Evolutionary conservation across 2,888 invertebrate genomes (phyloP).

Genomic region (Meghimatium bilineatum): DNA sequence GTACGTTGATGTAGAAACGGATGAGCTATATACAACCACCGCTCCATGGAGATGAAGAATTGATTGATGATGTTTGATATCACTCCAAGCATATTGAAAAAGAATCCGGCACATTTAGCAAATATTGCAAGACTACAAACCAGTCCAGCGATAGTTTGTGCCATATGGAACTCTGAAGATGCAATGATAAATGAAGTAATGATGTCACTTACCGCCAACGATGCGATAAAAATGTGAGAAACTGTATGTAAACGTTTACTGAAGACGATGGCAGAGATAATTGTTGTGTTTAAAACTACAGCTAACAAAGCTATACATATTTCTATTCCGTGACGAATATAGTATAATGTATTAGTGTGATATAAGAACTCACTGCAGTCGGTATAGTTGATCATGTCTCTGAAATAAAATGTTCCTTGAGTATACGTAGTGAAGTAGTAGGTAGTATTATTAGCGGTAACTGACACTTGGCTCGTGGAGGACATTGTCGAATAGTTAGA

Average conservation of each 20-base stretch:
- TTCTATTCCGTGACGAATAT: neutral
- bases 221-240: constrained; percentile 15
- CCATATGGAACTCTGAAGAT: too few species aligned
- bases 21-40: constrained; percentile 28
- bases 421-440: too few species aligned
- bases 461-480: too few species aligned
- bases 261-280: constrained; percentile 1
- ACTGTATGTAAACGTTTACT: neutral
- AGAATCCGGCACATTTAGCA: too few species aligned
- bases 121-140: neutral
- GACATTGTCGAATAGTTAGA: too few species aligned
- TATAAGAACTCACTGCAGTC: too few species aligned
- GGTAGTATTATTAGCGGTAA: too few species aligned
- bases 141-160: too few species aligned
- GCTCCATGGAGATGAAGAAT: constrained; percentile 12
- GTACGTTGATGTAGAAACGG: constrained; percentile 12
- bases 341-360: too few species aligned
- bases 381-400: too few species aligned
- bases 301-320: neutral
- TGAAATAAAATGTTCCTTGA: too few species aligned
- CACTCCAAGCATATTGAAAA: neutral
- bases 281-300: neutral
- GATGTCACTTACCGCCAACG: constrained; percentile 3
- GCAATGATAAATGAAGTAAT: neutral
- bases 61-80: neutral